Evolutionary conservation across 2,888 invertebrate genomes (phyloP), one percentile per base, ranked within the genome.

Genomic region (Drosophila maculinotata): DNA sequence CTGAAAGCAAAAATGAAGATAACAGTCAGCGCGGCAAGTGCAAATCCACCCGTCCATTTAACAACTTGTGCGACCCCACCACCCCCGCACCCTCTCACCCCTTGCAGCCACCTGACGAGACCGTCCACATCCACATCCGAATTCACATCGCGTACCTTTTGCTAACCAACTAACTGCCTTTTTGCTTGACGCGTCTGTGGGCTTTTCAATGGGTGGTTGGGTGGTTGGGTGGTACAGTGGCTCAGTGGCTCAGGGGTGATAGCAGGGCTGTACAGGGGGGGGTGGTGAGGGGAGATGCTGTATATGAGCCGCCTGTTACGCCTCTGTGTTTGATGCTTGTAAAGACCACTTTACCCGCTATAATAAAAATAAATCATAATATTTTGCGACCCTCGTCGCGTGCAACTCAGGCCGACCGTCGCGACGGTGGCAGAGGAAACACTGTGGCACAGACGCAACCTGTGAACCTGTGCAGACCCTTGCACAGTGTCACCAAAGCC

Each of bases 301-400:
- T 44, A 44, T 28, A 33, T 30, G 38, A 45, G 59, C 52, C 44
- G 59, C 51, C 52, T 58, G 65, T 63, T 68, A 56, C 69, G 69
- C 75, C 84, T 74, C 79, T n/a, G 20, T 76, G 87, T 78, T 87
- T 83, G 87, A 86, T 83, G 87, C 88, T 87, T 88, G 85, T 90
- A 89, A 90, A 88, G 81, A 90, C 89, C 87, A 88, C 90, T 90
- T 90, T 90, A 90, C 89, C 89, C 85, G 89, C 86, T 89, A 76
- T 89, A 90, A 89, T 87, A 89, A 90, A 90, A 91, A 90, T 90
- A 90, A 90, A 91, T 90, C 91, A 90, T 90, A 91, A 91, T 90
- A 90, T 83, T 83, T 84, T 84, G 69, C 73, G 67, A 65, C 80
- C 76, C 72, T 62, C 66, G 71, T 69, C 57, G 44, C 58, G 66